These are phyloP conservation scores for Rhagophthalmus giganteus DNA, from an alignment of 2,888 invertebrate genomes.

Conservation along the genomic window DNA sequence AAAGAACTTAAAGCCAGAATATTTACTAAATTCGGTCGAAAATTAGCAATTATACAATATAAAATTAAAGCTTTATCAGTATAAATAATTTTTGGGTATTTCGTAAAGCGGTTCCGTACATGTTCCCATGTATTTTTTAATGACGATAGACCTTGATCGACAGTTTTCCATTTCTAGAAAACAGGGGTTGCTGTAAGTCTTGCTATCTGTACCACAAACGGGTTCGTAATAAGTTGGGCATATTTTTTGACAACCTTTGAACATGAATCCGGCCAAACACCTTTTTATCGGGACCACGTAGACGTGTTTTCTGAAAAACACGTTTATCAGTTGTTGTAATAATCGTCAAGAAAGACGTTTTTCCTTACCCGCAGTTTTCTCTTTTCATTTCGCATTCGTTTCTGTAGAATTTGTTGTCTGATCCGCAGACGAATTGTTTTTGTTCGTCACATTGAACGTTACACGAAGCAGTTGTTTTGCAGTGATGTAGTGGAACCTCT, in stretches of 20 bases:
- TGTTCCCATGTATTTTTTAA: slow-evolving; percentile 78
- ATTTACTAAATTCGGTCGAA: too few species aligned
- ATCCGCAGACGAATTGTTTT: slow-evolving; percentile 84
- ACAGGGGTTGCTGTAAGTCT: slow-evolving; percentile 92
- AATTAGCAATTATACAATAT: too few species aligned
- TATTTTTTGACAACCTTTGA: slow-evolving; percentile 83
- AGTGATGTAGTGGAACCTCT: slow-evolving; percentile 78
- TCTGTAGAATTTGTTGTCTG: slow-evolving; percentile 86
- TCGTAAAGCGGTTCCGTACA: slow-evolving; percentile 84
- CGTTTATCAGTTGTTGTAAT: neutral
- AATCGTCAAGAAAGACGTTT: neutral
- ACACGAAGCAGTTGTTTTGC: slow-evolving; percentile 83
- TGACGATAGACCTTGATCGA: slow-evolving; percentile 76
- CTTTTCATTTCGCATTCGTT: slow-evolving; percentile 91
- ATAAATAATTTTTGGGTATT: slow-evolving; percentile 85
- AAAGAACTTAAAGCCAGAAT: slow-evolving; percentile 12
- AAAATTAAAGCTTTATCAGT: too few species aligned
- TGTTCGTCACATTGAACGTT: slow-evolving; percentile 72
- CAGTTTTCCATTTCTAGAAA: slow-evolving; percentile 91
- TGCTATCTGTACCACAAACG: slow-evolving; percentile 89
- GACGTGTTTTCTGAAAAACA: slow-evolving; percentile 74
- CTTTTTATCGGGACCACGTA: slow-evolving; percentile 89
- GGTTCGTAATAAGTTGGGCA: slow-evolving; percentile 87
- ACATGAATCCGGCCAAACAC: slow-evolving; percentile 82
- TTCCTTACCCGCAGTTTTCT: slow-evolving; percentile 81